A percentile compares a stretch with the other conserved stretches of the same genome.
These are phyloP conservation scores for Furnarius figulus DNA, from an alignment of 2,113 vertebrate species.

Conservation along the genomic window DNA sequence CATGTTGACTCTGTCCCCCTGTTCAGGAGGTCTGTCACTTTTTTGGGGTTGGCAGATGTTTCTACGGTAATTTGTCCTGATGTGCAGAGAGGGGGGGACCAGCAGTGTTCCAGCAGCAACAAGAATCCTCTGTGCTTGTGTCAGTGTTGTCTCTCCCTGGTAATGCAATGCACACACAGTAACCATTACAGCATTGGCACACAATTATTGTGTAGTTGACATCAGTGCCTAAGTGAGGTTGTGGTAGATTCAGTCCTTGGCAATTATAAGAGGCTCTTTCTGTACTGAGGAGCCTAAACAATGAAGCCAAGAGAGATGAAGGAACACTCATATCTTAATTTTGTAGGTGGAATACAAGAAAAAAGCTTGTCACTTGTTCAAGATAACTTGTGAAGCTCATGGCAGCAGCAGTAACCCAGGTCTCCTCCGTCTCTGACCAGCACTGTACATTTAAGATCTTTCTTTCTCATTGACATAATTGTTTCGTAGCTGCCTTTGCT, in stretches of 20 bases:
- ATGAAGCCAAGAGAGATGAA: background rate
- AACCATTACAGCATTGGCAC: background rate
- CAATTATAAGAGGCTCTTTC: background rate
- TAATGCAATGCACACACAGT: background rate
- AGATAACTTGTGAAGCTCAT: background rate
- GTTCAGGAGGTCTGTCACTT: background rate
- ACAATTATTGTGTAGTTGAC: background rate
- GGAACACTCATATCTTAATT: background rate
- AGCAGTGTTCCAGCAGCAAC: background rate
- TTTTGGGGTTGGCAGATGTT: rapidly evolving
- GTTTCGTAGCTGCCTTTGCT: background rate
- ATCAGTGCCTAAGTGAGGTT: background rate
- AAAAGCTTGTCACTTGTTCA: background rate
- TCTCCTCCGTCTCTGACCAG: background rate
- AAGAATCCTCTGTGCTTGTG: background rate
- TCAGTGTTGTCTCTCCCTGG: background rate
- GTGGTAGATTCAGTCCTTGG: background rate
- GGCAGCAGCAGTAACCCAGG: background rate
- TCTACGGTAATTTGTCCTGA: background rate
- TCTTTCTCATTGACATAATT: background rate
- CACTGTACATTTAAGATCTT: background rate
- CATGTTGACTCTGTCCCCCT: background rate
- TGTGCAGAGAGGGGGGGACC: background rate
- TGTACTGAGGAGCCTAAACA: background rate
- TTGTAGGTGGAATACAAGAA: background rate